Evolutionary conservation across 2,888 invertebrate genomes (phyloP), one percentile per base, ranked within the genome.

Genomic region (Troilus luridus): DNA sequence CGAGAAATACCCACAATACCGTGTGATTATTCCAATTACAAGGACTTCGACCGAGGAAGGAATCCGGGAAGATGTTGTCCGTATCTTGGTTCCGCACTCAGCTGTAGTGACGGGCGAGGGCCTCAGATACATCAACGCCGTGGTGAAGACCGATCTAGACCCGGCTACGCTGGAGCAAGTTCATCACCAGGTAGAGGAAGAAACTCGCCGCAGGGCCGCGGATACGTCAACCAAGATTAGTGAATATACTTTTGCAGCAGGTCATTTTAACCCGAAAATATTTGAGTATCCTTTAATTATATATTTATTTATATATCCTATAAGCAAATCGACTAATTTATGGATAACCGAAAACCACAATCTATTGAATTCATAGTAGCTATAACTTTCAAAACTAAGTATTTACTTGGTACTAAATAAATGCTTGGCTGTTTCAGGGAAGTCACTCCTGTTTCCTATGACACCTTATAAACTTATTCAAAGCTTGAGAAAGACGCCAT

Each of bases 391-490:
- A 62, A 64, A n/a, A 64, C n/a, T 2, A n/a, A n/a, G 8, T 8
- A 24, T 10, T 64, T 64, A n/a, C n/a, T 64, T 10, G 10, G 24
- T 64, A 64, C n/a, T 64, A n/a, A 64, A 10, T 7, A 64, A 41
- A 27, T 41, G 64, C 56, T 54, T 88, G 56, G 9, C 24, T 90
- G 27, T 91, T 88, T 77, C 91, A 92, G 92, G 92, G 19, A 92
- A 92, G 59, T 92, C 92, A 2, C 92, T 92, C 67, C 67, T 92
- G 72, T 92, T 92, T 60, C 91, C 92, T 14, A 91, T 92, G 92
- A 77, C 62, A 9, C 92, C 92, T 5, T 89, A 77, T 67, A 91
- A 91, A 17, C 72, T 92, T 88, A 90, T 92, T 27, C 64, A 85
- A 56, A 91, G 89, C 21, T 88, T 92, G 21, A 88, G 72, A 81